Evolutionary conservation across 2,113 vertebrate genomes (phyloP), one percentile per base, ranked within the genome.

Genomic region (Odocoileus virginianus): DNA sequence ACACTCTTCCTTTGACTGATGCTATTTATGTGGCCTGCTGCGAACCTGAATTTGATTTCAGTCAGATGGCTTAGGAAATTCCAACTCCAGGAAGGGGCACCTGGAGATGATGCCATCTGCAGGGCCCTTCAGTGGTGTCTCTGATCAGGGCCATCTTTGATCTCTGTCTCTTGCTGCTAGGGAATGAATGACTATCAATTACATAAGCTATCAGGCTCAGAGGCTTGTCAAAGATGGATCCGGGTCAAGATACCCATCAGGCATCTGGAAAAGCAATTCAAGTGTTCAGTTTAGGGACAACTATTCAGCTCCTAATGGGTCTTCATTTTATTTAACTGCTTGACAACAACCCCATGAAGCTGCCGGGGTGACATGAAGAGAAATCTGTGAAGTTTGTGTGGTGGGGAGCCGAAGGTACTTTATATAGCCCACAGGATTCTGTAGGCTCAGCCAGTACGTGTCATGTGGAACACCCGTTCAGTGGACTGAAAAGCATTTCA

Each of bases 401-500:
- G 54, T 82, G 50, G 81, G 55, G 40, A 89, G 36, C 61, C 15
- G 47, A 27, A 87, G 74, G 67, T 30, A 43, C 76, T 88, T 96
- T 90, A 36, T 23, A 21, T 27, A 91, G 79, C 64, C 83, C 33
- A 40, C 86, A 87, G 88, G 54, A 36, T 61, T 87, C 95, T 87
- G 71, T 45, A 55, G 88, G 61, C 58, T 64, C 93, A 50, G 40
- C 79, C 87, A 45, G 33, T 36, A 6, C 11, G 57, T 74, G 43
- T 87, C 97, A 81, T 45, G 89, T 93, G 93, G 93, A 92, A 94
- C 71, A 28, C 78, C 36, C 36, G 5, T 87, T 97, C 71, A 25
- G 11, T 85, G 61, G 71, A 93, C 52, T 93, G 87, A 96, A 95
- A 97, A 82, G 89, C 95, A 97, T 95, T 97, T 97, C 97, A 97